Evolutionary conservation across 2,797 vertebrate species (phyloP), one percentile per base, ranked within the genome.

Genomic region (Channallabes apus): DNA sequence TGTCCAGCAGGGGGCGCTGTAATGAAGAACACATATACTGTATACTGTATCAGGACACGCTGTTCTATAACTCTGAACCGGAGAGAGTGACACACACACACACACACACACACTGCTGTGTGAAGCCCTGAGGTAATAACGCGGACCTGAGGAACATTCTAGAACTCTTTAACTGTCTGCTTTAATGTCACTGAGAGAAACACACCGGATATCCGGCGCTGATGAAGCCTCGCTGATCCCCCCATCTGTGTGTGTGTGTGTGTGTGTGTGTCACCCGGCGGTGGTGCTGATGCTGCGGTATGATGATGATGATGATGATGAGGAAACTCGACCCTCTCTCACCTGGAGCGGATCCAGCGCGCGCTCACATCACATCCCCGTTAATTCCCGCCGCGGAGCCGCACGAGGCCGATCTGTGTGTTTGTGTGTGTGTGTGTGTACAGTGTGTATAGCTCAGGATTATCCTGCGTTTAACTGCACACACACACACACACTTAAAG

Each of bases 151-250:
- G 0, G 9, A 46, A 2, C 46, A 38, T 46, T 11, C 46, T 7
- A 46, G 8, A 46, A 2, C 41, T 46, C n/a, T n/a, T n/a, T n/a
- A n/a, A n/a, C n/a, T 12, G n/a, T 65, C n/a, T 11, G 0, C n/a
- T 29, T 15, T 51, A 51, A 46, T 41, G n/a, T 54, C 35, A 46
- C 38, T 27, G n/a, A n/a, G 24, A 0, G 17, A 4, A 9, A 27
- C 51, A 29, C 73, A 58, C 73, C 73, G 73, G 73, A 76, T 76
- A 76, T 76, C 73, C 73, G 73, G 51, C 56, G 24, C 6, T 29
- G 3, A 18, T 4, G 72, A 27, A 29, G 72, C 46, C 3, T 54
- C n/a, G 7, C 72, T 17, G 46, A 20, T 11, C 41, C 2, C 3
- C 32, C 41, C 7, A 0, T 35, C 0, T 12, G 68, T 35, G 65